phyloP scores from a whole-genome alignment of 2,797 vertebrate genomes.

The Argyrosomus regius region DNA sequence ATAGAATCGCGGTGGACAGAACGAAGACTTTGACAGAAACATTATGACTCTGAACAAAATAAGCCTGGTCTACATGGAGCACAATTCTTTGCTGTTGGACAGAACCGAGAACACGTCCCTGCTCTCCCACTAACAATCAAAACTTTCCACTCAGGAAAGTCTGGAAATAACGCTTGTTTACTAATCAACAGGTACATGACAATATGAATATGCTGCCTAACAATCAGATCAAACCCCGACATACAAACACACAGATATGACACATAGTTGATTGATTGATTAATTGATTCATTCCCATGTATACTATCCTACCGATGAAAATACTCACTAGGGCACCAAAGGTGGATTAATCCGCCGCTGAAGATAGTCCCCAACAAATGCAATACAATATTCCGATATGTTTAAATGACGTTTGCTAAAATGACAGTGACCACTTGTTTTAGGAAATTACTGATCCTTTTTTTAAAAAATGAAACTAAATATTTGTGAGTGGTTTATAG shows the following conservation, averaged over 20 bases:
- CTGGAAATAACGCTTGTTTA: background rate
- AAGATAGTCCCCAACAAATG: no score
- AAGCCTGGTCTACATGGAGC: background rate
- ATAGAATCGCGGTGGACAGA: background rate
- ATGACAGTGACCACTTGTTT: no score
- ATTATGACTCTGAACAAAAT: slow-evolving; percentile 4
- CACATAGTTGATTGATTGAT: background rate
- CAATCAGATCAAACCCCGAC: background rate
- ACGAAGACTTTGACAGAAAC: background rate
- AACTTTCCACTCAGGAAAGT: background rate
- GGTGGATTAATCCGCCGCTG: no score
- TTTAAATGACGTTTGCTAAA: no score
- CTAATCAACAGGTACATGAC: background rate
- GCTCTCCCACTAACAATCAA: background rate
- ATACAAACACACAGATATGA: background rate
- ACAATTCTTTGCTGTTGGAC: background rate
- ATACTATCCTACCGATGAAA: no score
- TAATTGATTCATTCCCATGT: no score
- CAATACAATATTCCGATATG: no score
- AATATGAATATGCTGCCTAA: background rate
- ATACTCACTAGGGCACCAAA: no score
- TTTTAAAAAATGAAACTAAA: no score
- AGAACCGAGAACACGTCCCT: background rate
- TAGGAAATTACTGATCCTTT: no score
- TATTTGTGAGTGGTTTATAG: no score